A percentile compares a stretch with the other conserved stretches of the same genome.
These are phyloP conservation scores for Epinotia nisella DNA, from an alignment of 2,888 invertebrate genomes.

Conservation along the genomic window DNA sequence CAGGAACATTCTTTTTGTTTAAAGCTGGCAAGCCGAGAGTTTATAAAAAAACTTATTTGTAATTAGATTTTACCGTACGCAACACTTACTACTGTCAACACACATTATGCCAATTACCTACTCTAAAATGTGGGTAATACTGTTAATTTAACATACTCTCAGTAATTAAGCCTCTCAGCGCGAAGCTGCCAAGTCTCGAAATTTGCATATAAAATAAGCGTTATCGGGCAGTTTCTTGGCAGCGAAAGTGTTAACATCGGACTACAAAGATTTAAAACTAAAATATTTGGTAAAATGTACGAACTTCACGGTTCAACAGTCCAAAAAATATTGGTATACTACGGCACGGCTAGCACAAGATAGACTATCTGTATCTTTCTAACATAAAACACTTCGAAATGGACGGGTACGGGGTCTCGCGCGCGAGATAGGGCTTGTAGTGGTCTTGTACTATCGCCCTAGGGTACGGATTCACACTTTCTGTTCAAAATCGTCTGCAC, in stretches of 20 bases:
- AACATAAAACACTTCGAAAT: no score
- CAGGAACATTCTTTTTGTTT: neutral
- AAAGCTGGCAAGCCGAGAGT: neutral
- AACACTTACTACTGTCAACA: conserved; percentile 12
- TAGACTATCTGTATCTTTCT: no score
- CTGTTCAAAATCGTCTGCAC: no score
- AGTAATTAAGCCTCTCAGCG: conserved; percentile 24
- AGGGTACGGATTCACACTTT: no score
- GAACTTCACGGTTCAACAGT: neutral
- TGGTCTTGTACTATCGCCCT: no score
- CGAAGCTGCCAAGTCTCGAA: conserved; percentile 14
- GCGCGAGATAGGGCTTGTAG: no score
- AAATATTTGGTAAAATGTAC: neutral
- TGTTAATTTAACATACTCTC: neutral
- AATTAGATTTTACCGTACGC: conserved; percentile 1
- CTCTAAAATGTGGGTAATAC: conserved; percentile 22
- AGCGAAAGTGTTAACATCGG: conserved; percentile 10
- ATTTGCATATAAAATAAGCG: conserved; percentile 23
- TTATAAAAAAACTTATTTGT: neutral
- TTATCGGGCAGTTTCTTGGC: conserved; percentile 7
- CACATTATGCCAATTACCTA: conserved; percentile 16
- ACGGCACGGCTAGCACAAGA: no score
- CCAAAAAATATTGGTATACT: no score
- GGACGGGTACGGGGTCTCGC: no score
- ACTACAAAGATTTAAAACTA: neutral